Evolutionary conservation across 2,888 invertebrate species (phyloP).

Genomic region (Aleiodes testaceus): DNA sequence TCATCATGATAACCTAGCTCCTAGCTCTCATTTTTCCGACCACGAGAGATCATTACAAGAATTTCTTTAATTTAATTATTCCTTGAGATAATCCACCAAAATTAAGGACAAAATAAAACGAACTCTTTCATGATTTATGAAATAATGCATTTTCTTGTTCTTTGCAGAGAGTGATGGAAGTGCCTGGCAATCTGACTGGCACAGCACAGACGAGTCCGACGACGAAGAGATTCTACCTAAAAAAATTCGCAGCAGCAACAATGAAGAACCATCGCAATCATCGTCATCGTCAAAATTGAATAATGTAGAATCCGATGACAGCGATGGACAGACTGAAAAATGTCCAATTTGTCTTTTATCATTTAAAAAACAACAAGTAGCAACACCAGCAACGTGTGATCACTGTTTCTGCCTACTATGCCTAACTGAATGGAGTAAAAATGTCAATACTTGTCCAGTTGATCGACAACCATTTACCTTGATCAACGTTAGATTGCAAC

Average conservation of each 20-base stretch:
- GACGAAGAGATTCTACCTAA: constrained; percentile 35
- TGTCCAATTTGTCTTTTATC: constrained; percentile 92
- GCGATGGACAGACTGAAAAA: constrained; percentile 84
- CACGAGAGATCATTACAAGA: not conserved
- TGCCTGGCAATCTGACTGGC: constrained; percentile 70
- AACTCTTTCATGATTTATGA: too few relatives aligned
- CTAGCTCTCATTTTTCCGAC: not conserved
- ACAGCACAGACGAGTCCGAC: constrained; percentile 59
- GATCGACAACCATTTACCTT: constrained; percentile 87
- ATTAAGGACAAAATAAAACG: too few relatives aligned
- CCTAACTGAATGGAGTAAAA: constrained; percentile 95
- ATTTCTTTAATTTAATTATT: too few relatives aligned
- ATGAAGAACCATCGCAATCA: constrained; percentile 33
- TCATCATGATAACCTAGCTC: not conserved
- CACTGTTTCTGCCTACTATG: constrained; percentile 93
- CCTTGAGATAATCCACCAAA: too few relatives aligned
- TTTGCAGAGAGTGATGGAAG: constrained; percentile 55
- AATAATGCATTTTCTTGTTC: not conserved
- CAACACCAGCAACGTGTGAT: constrained; percentile 89
- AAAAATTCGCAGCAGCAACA: too few relatives aligned
- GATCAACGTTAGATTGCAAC: constrained; percentile 82
- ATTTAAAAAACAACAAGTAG: constrained; percentile 86
- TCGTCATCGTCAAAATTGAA: constrained; percentile 40
- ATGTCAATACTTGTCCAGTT: constrained; percentile 95
- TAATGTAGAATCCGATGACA: constrained; percentile 75